Conservation (phyloP, 2,113 vertebrate genomes). For the Condylura cristata region DNA sequence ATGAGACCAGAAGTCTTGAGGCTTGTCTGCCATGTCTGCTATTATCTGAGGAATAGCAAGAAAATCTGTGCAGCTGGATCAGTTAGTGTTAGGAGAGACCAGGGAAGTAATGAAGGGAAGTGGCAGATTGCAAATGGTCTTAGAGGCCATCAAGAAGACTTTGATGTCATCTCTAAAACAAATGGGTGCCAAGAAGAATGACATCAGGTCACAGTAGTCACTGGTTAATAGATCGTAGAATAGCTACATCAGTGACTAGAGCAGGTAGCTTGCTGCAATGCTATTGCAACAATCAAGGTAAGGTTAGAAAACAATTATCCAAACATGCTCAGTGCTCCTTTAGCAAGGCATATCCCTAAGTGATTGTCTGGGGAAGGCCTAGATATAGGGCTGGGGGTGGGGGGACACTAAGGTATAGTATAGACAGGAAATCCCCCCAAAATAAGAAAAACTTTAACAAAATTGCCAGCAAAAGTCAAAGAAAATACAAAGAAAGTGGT, state of each 20-base stretch:
- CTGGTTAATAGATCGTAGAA: background rate
- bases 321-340: no score
- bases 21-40: background rate
- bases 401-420: no score
- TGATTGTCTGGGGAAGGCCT: no score
- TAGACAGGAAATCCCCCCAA: no score
- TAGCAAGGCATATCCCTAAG: no score
- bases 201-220: background rate
- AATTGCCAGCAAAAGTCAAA: background rate
- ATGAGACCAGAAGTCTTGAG: background rate
- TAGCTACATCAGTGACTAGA: background rate
- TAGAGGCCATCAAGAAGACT: background rate
- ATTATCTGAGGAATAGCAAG: background rate
- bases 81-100: background rate
- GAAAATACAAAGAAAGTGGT: background rate
- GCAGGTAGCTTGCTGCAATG: background rate
- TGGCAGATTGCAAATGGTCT: background rate
- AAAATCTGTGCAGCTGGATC: background rate
- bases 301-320: background rate
- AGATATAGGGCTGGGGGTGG: no score
- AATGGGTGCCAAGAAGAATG: background rate
- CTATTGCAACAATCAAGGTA: background rate
- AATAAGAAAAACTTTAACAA: no score
- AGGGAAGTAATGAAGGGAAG: background rate
- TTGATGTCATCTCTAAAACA: background rate